These are phyloP conservation scores for Thunnus maccoyii DNA, from an alignment of 2,113 vertebrate genomes.

Conservation along the genomic window DNA sequence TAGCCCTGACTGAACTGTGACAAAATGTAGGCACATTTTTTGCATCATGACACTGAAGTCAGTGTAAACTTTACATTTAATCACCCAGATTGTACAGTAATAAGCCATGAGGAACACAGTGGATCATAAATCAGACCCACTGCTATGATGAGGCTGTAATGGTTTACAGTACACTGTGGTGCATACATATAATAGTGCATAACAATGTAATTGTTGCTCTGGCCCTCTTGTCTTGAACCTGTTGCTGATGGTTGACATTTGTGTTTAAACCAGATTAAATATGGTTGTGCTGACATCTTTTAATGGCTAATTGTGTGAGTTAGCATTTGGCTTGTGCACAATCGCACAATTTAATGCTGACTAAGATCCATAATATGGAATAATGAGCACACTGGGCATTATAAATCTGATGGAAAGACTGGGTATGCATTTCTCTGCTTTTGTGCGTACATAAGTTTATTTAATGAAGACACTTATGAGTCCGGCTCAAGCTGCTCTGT, in stretches of 20 bases:
- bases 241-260: slow-evolving; percentile 2
- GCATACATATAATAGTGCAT: no score
- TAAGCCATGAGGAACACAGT: not conserved
- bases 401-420: not conserved
- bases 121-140: not conserved
- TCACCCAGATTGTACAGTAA: not conserved
- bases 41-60: no score
- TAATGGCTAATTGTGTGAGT: not conserved
- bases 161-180: not conserved
- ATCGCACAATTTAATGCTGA: not conserved
- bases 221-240: not conserved
- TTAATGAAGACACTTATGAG: not conserved
- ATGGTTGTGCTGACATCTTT: not conserved
- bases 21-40: no score
- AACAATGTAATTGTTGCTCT: no score
- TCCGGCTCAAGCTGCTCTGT: not conserved
- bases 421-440: not conserved
- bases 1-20: no score
- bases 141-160: not conserved
- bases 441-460: not conserved
- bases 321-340: not conserved
- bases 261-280: not conserved
- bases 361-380: slow-evolving; percentile 9
- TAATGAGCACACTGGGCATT: slow-evolving; percentile 11
- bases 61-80: not conserved